Conservation (phyloP, 1,140 invertebrate genomes). For the Apolygus lucorum region DNA sequence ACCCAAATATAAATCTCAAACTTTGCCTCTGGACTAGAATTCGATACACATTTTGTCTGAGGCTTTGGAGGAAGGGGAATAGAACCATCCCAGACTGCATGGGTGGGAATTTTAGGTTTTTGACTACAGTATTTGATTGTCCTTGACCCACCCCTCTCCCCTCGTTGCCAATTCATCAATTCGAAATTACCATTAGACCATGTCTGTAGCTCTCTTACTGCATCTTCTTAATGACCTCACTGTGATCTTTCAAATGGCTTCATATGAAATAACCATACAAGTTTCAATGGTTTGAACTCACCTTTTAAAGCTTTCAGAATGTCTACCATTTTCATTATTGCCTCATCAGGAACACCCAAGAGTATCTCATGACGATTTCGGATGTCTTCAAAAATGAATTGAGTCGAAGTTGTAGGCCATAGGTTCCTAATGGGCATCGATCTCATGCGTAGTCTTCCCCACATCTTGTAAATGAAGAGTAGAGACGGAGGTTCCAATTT, state of each 20-base stretch:
- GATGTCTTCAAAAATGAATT: conserved; percentile 5
- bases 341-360: not conserved
- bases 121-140: not conserved
- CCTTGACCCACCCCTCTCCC: not conserved
- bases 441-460: conserved; percentile 14
- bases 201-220: not conserved
- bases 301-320: conserved; percentile 8
- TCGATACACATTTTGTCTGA: too few relatives aligned
- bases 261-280: not conserved
- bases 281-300: not conserved
- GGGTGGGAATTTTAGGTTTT: not conserved
- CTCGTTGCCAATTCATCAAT: not conserved
- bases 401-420: not conserved
- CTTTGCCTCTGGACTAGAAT: too few relatives aligned
- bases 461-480: conserved; percentile 17
- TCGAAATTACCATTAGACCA: not conserved
- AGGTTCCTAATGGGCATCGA: conserved; percentile 15
- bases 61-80: too few relatives aligned
- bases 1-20: too few relatives aligned
- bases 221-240: not conserved
- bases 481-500: conserved; percentile 7
- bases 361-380: not conserved
- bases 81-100: too few relatives aligned
- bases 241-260: not conserved
- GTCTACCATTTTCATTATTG: conserved; percentile 2